Base-by-base conservation (phyloP, 2,113 vertebrate species). In the Porphyrio hochstetteri region DNA sequence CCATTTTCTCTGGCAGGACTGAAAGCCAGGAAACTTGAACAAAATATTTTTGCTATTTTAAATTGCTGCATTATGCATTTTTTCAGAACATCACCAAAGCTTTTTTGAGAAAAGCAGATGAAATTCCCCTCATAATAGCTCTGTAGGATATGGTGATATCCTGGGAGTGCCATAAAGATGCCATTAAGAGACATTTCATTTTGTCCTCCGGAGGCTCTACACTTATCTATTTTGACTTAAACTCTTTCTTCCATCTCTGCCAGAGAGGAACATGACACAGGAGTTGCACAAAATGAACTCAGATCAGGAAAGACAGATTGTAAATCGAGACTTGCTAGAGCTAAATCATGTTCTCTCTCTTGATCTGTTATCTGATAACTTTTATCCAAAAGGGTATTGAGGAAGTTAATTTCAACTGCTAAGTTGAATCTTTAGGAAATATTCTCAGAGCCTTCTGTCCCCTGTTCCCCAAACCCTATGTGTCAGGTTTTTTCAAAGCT, bases 1-100 rank as follows among this genome's bases (percentile, higher is more conserved):
- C 13, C 16, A 55, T 82, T 78, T 86, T 11, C 46, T 69, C 28
- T 63, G 46, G 55, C n/a, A 76, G 20, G 11, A 36, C 53, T 88
- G 70, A 94, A 92, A 82, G 80, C 50, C 70, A 64, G 44, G 35
- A 91, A 83, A 84, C 29, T n/a, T 15, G 33, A 74, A 93, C 42
- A 69, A 94, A 95, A 93, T 96, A 82, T 93, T 94, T 92, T 59
- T 93, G 61, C 29, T 83, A 14, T 69, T 86, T 96, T 75, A 46
- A 94, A 91, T 71, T 55, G 57, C 64, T 92, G 72, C 53, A 65
- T 95, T 92, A 90, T 96, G 59, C 72, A 81, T 90, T 94, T 96
- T 92, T 92, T 61, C 13, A 7, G 84, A 90, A 76, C 74, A 88
- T 75, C 85, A 92, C 90, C 82, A 86, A 72, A 72, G 65, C 38